Base-by-base conservation (phyloP, 37 sponge, comb jelly and placozoan species). In the Chondrilla cf. caribensis region DNA sequence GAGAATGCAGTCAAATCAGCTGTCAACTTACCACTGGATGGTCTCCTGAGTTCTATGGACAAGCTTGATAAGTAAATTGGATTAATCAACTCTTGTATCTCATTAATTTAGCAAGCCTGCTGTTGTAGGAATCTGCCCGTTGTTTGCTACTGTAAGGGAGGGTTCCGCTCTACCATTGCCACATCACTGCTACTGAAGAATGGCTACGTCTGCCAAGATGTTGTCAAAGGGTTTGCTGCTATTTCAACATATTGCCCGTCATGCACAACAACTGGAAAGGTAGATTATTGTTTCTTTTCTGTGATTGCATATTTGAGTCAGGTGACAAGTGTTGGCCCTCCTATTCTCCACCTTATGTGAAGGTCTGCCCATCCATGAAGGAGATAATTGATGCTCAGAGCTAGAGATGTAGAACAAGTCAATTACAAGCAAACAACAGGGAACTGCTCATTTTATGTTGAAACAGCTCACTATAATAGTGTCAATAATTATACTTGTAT, bases 111-210 rank as follows among this genome's bases (percentile, higher is more conserved):
- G 4, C 58, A 43, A 24, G 66, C 90, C 83, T 78, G 43, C 43
- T 73, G 8, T 36, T 26, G 64, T 33, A 67, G 68, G 4, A 33
- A 28, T 4, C 28, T 26, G 41, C 76, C 44, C 2, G 44, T 73
- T 1, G 76, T 73, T 11, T 73, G 76, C 54, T 95, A 82, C 86
- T 95, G 96, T 73, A 44, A 54, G n/a, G 59, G 70, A 42, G 96
- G 96, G 35, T 95, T 85, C 70, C 79, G 96, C 14, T 92, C 96
- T 4, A 57, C 90, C 26, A 92, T 92, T 64, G 93, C 90, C 22
- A 19, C 79, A 33, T 92, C 93, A 2, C 62, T 95, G 2, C 88
- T 95, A 21, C 78, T 57, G 21, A 41, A 54, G 26, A 59, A 54
- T 15, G 96, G 96, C 22, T 86, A 82, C 58, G 58, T 78, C 24